phyloP scores from a whole-genome alignment of 1,140 invertebrate genomes.

The Drosophila kohkoa region DNA sequence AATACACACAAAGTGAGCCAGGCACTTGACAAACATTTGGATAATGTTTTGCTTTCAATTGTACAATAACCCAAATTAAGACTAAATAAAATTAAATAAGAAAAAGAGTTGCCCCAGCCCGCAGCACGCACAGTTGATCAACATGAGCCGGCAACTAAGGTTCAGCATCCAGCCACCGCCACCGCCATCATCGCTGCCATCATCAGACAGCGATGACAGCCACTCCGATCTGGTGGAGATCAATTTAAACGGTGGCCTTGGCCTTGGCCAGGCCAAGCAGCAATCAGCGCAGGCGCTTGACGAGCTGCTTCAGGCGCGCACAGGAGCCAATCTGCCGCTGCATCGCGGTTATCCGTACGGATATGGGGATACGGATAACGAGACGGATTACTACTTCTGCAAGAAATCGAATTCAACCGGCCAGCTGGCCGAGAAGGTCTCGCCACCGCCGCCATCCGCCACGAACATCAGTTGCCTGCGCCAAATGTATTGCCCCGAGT shows the following conservation, averaged over 20 bases:
- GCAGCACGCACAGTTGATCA: constrained; percentile 1
- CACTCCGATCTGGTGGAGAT: constrained; percentile 67
- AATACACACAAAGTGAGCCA: constrained; percentile 11
- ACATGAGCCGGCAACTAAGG: constrained; percentile 69
- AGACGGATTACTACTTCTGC: constrained; percentile 64
- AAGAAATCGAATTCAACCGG: constrained; percentile 72
- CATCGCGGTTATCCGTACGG: constrained; percentile 76
- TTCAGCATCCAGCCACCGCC: constrained; percentile 55
- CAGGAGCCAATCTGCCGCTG: constrained; percentile 27
- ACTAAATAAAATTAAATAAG: constrained; percentile 58
- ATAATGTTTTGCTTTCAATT: constrained; percentile 44
- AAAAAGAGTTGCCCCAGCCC: constrained; percentile 4
- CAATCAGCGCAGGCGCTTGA: constrained; percentile 62
- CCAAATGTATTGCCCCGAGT: constrained; percentile 80
- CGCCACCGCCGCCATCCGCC: constrained; percentile 58
- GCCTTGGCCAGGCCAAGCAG: constrained; percentile 49
- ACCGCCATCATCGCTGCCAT: constrained; percentile 41
- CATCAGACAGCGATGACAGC: constrained; percentile 13
- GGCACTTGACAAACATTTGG: constrained; percentile 51
- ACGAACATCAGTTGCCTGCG: constrained; percentile 74
- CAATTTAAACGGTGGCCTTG: constrained; percentile 56
- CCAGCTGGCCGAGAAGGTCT: constrained; percentile 68
- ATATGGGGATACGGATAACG: constrained; percentile 59
- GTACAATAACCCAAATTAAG: constrained; percentile 73
- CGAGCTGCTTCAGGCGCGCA: constrained; percentile 43